Evolutionary conservation across 2,888 invertebrate genomes (phyloP), one percentile per base, ranked within the genome.

Genomic region (Pseudeuparius sepicola): DNA sequence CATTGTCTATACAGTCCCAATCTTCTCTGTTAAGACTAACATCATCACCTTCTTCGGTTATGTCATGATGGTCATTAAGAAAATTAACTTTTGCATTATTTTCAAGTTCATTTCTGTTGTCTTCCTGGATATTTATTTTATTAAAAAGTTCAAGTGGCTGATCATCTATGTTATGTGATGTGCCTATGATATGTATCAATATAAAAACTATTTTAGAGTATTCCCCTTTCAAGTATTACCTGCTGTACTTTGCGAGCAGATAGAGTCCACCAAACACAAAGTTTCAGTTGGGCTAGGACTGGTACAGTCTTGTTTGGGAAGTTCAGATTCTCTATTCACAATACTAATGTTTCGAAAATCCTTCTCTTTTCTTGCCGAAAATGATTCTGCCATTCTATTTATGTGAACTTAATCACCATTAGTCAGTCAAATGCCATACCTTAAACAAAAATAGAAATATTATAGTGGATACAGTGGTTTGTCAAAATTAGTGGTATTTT

Each of bases 311-410:
- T 57, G 55, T 53, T 59, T 60, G 29, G 56, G 50, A 46, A 59
- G 46, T 44, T 57, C 57, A 31, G 49, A 50, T 41, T 54, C 54
- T 44, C 45, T 46, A 45, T 50, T 52, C 33, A 54, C 51, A 43
- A 52, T 45, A 41, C 47, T 42, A 31, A 50, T 40, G 37, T 50
- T 45, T 42, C 49, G 46, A 45, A 52, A 49, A 46, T 49, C 49
- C 42, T 44, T 51, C 45, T 45, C 52, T 41, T 57, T 54, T 51
- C 50, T 48, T 38, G 53, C 45, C 36, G 56, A 55, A 55, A 60
- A 61, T 61, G 56, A 55, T 58, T 62, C 60, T 56, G 62, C 64
- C 64, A 64, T 64, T 63, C 61, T 62, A 60, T 40, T 41, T 37
- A 41, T 45, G 43, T 50, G 43, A n/a, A n/a, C n/a, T n/a, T n/a